These are phyloP conservation scores for Malthinus seriepunctatus DNA, from an alignment of 2,888 invertebrate species.

Conservation along the genomic window DNA sequence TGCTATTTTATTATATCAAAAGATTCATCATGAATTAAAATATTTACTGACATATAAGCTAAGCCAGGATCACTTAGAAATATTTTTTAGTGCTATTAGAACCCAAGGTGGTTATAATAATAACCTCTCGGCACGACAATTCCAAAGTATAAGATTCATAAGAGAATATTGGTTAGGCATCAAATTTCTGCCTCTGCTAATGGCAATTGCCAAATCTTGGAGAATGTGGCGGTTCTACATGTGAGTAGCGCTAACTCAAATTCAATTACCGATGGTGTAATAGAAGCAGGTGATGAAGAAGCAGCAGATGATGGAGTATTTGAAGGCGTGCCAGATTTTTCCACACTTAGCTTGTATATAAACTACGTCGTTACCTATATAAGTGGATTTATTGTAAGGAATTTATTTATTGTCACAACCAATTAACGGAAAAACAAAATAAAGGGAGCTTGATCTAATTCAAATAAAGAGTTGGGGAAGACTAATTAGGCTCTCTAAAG, in stretches of 20 bases:
- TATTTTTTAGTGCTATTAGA: constrained; percentile 19
- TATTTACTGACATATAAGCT: constrained; percentile 22
- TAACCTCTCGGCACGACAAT: neutral
- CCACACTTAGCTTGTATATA: no score
- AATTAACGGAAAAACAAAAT: neutral
- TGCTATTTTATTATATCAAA: neutral
- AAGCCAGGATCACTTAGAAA: constrained; percentile 26
- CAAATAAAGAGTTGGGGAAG: neutral
- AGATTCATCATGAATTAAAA: neutral
- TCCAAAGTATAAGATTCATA: no score
- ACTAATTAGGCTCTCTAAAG: neutral
- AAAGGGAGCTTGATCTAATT: neutral
- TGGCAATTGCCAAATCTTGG: neutral
- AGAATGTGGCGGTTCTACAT: neutral
- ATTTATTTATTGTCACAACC: neutral
- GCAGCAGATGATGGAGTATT: neutral
- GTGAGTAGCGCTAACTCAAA: no score
- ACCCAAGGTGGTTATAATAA: neutral
- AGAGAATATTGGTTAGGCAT: neutral
- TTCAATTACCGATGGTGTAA: neutral
- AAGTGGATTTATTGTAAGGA: no score
- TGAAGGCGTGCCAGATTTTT: no score
- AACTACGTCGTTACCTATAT: no score
- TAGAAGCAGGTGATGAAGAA: neutral
- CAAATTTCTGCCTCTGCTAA: neutral